Evolutionary conservation across 2,113 vertebrate genomes (phyloP).

Genomic region (Holacanthus passer): DNA sequence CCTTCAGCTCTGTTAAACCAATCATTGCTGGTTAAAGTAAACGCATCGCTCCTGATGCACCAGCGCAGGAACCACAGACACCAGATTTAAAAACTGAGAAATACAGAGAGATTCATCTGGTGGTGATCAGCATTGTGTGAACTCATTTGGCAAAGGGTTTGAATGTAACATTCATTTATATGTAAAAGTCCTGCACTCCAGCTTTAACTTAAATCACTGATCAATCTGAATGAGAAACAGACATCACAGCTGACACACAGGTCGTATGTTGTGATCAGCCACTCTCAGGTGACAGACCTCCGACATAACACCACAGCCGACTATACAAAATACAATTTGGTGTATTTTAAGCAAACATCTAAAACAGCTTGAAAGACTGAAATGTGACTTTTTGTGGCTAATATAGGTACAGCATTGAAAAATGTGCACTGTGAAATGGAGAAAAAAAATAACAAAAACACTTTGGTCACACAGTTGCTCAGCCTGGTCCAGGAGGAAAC

Average conservation of each 20-base stretch:
- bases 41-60: too few relatives aligned
- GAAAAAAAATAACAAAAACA: neutral
- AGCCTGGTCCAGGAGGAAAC: conserved; percentile 1
- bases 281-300: neutral
- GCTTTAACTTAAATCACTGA: too few relatives aligned
- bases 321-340: conserved; percentile 10
- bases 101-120: too few relatives aligned
- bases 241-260: neutral
- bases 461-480: conserved; percentile 6
- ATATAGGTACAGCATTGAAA: conserved; percentile 29
- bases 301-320: neutral
- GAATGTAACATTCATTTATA: too few relatives aligned
- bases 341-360: conserved; percentile 2
- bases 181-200: too few relatives aligned
- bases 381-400: neutral
- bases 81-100: too few relatives aligned
- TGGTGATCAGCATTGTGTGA: too few relatives aligned
- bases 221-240: neutral
- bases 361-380: neutral
- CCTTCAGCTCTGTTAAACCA: too few relatives aligned
- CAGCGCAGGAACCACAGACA: too few relatives aligned
- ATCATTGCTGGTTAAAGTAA: too few relatives aligned
- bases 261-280: neutral
- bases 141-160: too few relatives aligned
- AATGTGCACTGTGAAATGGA: neutral